These are phyloP conservation scores for Dinoponera quadriceps DNA, from an alignment of 1,140 invertebrate genomes.

Conservation along the genomic window DNA sequence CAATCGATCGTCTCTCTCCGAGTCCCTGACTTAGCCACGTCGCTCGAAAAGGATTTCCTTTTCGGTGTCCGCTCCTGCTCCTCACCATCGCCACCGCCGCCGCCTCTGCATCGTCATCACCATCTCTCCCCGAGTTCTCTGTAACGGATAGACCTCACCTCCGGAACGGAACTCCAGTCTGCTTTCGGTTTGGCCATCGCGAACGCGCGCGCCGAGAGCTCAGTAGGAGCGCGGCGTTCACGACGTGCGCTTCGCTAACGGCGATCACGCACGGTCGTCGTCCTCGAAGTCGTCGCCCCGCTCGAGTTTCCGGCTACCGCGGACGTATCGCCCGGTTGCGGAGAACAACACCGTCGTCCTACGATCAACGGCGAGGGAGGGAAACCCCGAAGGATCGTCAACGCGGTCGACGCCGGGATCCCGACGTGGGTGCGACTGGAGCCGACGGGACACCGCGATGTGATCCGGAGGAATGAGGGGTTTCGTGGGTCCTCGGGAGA, in stretches of 20 bases:
- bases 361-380: too few species aligned
- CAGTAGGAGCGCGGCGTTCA: constrained; percentile 65
- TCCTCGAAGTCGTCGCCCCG: constrained; percentile 8
- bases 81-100: constrained; percentile 64
- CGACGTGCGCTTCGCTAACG: constrained; percentile 66
- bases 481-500: neutral
- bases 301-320: constrained; percentile 6
- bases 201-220: constrained; percentile 63
- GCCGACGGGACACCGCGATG: constrained; percentile 16
- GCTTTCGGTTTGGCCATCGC: constrained; percentile 73
- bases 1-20: neutral
- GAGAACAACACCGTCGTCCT: neutral
- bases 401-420: neutral
- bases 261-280: constrained; percentile 34
- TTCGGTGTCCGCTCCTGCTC: constrained; percentile 66
- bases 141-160: constrained; percentile 76
- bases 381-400: neutral
- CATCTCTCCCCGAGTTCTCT: constrained; percentile 73
- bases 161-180: constrained; percentile 75
- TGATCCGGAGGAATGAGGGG: constrained; percentile 40
- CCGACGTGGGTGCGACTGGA: constrained; percentile 7
- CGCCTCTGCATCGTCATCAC: constrained; percentile 74
- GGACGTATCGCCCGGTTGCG: neutral
- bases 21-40: neutral
- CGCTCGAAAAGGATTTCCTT: constrained; percentile 39